Base-by-base conservation (phyloP, 2,888 invertebrate genomes). In the Ypsolopha sequella region DNA sequence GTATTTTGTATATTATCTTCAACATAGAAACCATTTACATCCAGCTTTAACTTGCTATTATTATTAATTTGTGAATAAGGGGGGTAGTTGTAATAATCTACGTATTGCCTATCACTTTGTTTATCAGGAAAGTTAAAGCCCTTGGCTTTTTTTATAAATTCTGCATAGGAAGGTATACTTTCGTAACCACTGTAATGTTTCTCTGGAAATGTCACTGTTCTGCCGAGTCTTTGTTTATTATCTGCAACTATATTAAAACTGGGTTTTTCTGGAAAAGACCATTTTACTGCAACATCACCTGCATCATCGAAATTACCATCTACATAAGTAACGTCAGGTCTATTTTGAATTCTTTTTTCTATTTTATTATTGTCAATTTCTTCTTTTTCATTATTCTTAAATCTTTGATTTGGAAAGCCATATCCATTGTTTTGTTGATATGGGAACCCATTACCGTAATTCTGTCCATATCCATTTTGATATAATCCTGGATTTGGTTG, bases 261-360 rank as follows among this genome's bases (percentile, higher is more conserved):
- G 38, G 41, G 13, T 33, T 54, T 54, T 45, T 68, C 67, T 13
- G 85, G 81, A 54, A 82, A 81, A 0, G 59, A 54, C 70, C 73
- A 80, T 63, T 70, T 73, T 0, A 24, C 24, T 24, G 65, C 44
- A 54, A 55, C 61, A 35, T 52, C 59, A 50, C 61, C 55, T 48
- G 58, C 56, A 36, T 60, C 51, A 46, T 56, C 56, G 45, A 56
- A 48, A 36, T 61, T 55, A 2, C 60, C 57, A 51, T 59, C 57
- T 39, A 56, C 56, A 24, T 48, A 50, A 44, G 60, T 57, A 47
- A 60, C 51, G 7, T 52, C 60, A 33, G 70, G 76, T 54, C 65
- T 76, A 54, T 76, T 80, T 62, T 81, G 76, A 55, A 82, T 80
- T 9, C 81, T 66, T 58, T 69, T 73, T 54, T 81, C 64, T 41